Base-by-base conservation (phyloP, 2,888 invertebrate genomes). In the Drosophila colorata region DNA sequence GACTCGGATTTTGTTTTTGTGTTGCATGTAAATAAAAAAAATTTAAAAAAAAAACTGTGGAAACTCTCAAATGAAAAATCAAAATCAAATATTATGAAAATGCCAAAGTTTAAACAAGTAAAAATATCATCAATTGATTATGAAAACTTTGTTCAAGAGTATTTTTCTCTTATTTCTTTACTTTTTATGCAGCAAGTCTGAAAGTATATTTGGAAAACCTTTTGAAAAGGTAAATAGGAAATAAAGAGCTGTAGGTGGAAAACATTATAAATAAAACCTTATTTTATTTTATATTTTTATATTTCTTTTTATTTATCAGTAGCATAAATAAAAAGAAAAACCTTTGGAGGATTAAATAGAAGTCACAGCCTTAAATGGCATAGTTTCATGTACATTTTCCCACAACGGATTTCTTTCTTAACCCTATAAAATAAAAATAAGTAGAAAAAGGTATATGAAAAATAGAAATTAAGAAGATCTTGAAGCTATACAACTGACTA, bases 21-120 rank as follows among this genome's bases (percentile, higher is more conserved):
- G 43, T 53, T 57, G 55, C 66, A 53, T 56, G 74, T 66, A 63
- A 63, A 63, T 60, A 59, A 5, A 57, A 74, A 61, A 60, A 65
- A 61, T 28, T n/a, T n/a, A n/a, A 48, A 43, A 38, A 37, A 20
- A 55, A 25, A 13, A 53, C 28, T 37, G 28, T 47, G 63, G 38
- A 59, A 68, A 69, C 61, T 60, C 55, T 41, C 43, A 60, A 35
- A 44, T 51, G 55, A 52, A 65, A 71, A 59, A 31, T 48, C 31
- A 14, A 55, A 53, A 57, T 33, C 43, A 69, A 48, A 48, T 37
- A 44, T n/a, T 58, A 37, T 40, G 43, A 23, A 69, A 49, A 64
- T 55, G 60, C 37, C 59, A 63, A 63, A 60, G 61, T 67, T 67
- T 16, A 51, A 31, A 7, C 35, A 31, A n/a, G 2, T 14, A 9